Base-by-base conservation (phyloP, 92 coral and sea anemone genomes). In the Muricea muricata region DNA sequence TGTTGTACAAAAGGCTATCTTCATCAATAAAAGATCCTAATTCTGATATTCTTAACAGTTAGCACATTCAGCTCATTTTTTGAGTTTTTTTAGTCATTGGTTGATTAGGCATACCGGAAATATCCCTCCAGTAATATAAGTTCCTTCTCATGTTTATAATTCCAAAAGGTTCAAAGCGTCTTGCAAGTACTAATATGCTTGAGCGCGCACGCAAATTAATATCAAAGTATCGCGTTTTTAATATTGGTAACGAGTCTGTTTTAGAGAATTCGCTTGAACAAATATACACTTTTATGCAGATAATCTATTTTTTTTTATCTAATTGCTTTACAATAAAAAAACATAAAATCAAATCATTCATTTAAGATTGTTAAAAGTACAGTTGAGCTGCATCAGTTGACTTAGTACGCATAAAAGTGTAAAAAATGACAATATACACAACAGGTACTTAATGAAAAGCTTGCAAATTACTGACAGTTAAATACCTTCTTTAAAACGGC, bases 151-250 rank as follows among this genome's bases (percentile, higher is more conserved):
- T n/a, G 56, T 48, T 20, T 15, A 8, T 2, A 7, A 48, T 48
- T 11, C 56, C 18, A 7, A 15, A 7, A 48, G 1, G 20, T 30
- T n/a, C n/a, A 25, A 1, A 61, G 68, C 34, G 13, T 33, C 68
- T 63, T 63, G 37, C 70, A 63, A 63, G 70, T 63, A n/a, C 37
- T 63, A 17, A 63, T 26, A 63, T n/a, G 37, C 70, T 63, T 28
- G 37, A 30, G 8, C 4, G 70, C 35, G 6, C 37, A 7, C 20
- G 30, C 35, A n/a, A 63, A 28, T 28, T 5, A 63, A 63, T 18
- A 63, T 10, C 28, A 63, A 17, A 25, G 34, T 52, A 6, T 9
- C 18, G 8, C n/a, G n/a, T n/a, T n/a, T n/a, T n/a, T n/a, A n/a
- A n/a, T n/a, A n/a, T n/a, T n/a, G n/a, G n/a, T n/a, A n/a, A n/a